Percentiles rank a stretch among this genome's conserved stretches.
Evolutionary conservation across 1,140 invertebrate species (phyloP).

Genomic region (Bombus vancouverensis): DNA sequence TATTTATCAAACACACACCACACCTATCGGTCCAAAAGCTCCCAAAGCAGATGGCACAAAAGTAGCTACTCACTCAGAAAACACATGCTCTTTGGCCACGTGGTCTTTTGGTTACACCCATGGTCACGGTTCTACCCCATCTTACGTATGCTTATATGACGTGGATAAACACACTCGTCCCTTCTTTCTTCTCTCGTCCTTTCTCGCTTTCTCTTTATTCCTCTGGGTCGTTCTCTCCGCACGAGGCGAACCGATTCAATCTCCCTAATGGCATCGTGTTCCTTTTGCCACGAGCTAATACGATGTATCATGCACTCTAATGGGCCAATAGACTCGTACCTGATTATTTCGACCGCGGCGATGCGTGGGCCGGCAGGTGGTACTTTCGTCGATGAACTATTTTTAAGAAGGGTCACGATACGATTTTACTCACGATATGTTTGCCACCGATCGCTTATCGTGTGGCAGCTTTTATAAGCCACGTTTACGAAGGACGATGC

Average conservation of each 20-base stretch:
- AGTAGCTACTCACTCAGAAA: conserved; percentile 71
- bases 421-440: conserved; percentile 2
- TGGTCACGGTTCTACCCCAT: conserved; percentile 64
- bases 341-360: conserved; percentile 64
- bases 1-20: conserved; percentile 66
- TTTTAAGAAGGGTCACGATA: conserved; percentile 52
- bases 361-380: conserved; percentile 69
- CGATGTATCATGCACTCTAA: conserved; percentile 76
- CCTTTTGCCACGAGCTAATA: conserved; percentile 73
- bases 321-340: conserved; percentile 68
- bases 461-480: not conserved
- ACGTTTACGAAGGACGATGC: not conserved
- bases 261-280: conserved; percentile 75
- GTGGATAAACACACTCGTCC: conserved; percentile 65
- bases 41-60: conserved; percentile 64
- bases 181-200: not conserved
- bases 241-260: conserved; percentile 74
- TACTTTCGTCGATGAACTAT: conserved; percentile 52
- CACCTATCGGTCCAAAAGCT: conserved; percentile 66
- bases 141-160: conserved; percentile 67
- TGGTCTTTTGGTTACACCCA: conserved; percentile 67
- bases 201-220: not conserved
- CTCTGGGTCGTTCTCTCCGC: conserved; percentile 20
- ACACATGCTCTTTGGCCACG: conserved; percentile 69
- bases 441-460: conserved; percentile 18